A percentile compares a stretch with the other conserved stretches of the same genome.
Evolutionary conservation across 2,888 invertebrate species (phyloP).

Genomic region (Tiliacea aurago): DNA sequence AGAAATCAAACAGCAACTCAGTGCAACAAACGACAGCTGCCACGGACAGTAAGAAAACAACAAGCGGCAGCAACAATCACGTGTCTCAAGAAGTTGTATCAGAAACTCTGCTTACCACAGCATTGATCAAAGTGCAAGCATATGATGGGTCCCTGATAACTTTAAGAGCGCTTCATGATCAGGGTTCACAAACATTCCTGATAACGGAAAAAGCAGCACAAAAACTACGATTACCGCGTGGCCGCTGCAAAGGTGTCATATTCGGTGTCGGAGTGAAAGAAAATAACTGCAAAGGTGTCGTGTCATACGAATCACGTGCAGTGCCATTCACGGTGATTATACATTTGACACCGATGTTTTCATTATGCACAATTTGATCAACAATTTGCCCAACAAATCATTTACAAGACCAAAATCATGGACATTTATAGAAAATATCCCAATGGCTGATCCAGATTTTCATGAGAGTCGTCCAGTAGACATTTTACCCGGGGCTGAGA

Average conservation of each 20-base stretch:
- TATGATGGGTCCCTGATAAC: not conserved
- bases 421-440: not conserved
- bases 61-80: not conserved
- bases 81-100: too few species aligned
- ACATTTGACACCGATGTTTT: not conserved
- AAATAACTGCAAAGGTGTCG: constrained; percentile 5
- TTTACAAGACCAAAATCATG: not conserved
- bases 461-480: too few species aligned
- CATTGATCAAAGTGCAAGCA: not conserved
- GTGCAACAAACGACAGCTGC: too few species aligned
- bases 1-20: too few species aligned
- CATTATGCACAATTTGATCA: not conserved
- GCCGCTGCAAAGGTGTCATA: not conserved
- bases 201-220: not conserved
- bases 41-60: too few species aligned
- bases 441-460: not conserved
- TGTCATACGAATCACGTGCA: constrained; percentile 4
- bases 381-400: not conserved
- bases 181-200: not conserved
- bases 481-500: too few species aligned
- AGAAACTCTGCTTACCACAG: not conserved
- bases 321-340: not conserved
- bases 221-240: not conserved
- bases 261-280: not conserved
- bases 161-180: not conserved